phyloP scores from a whole-genome alignment of 2,797 vertebrate species.

The Cossypha polioptera region DNA sequence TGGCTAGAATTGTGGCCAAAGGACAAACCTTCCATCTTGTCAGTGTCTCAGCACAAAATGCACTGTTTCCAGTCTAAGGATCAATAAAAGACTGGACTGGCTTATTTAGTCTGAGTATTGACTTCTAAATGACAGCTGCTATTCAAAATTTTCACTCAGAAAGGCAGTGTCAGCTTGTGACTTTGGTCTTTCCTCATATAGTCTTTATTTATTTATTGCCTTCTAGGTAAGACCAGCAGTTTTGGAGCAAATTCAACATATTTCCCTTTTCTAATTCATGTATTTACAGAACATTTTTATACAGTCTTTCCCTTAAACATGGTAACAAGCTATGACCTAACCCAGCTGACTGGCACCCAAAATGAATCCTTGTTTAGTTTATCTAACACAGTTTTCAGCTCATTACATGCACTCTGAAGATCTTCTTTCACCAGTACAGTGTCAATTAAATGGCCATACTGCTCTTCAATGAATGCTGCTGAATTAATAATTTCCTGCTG shows the following conservation, averaged over 20 bases:
- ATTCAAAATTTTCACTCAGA: neutral
- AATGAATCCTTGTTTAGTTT: slow-evolving; percentile 82
- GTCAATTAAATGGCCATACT: slow-evolving; percentile 88
- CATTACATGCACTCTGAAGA: slow-evolving; percentile 78
- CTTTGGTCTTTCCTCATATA: neutral
- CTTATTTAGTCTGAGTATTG: neutral
- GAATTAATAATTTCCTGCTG: slow-evolving; percentile 86
- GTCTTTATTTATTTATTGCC: neutral
- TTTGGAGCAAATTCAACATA: neutral
- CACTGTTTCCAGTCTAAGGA: neutral
- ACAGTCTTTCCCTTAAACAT: neutral
- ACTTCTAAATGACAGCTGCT: neutral
- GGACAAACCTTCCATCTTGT: neutral
- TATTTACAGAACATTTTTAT: slow-evolving; percentile 43
- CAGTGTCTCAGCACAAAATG: neutral
- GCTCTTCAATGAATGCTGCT: slow-evolving; percentile 84
- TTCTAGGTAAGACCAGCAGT: neutral
- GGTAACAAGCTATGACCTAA: slow-evolving; percentile 77
- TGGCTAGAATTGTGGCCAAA: neutral
- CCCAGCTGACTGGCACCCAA: slow-evolving; percentile 91
- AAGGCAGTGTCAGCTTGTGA: slow-evolving; percentile 18
- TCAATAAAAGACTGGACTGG: neutral
- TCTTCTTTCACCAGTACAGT: slow-evolving; percentile 87
- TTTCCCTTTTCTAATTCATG: neutral
- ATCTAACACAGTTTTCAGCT: slow-evolving; percentile 84